phyloP scores from a whole-genome alignment of 2,113 vertebrate species.

The Protomyctophum bolini region DNA sequence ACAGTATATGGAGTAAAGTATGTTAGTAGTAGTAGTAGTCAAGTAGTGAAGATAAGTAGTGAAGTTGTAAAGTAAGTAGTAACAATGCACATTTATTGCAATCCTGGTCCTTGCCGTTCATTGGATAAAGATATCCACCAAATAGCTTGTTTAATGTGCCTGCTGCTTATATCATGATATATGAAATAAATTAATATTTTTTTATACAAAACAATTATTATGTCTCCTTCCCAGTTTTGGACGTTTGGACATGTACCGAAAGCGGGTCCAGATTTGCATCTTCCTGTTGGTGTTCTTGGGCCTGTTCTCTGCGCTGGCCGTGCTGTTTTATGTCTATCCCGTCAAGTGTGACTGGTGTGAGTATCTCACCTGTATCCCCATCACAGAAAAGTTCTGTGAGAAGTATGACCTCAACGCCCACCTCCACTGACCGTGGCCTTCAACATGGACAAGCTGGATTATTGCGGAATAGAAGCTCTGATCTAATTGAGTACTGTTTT shows the following conservation, averaged over 20 bases:
- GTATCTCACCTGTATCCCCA: slow-evolving; percentile 96
- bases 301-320: slow-evolving; percentile 88
- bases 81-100: too few relatives aligned
- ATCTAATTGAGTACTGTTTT: not conserved
- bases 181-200: not conserved
- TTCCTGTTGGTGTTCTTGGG: slow-evolving; percentile 89
- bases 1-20: too few relatives aligned
- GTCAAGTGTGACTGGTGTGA: slow-evolving; percentile 97
- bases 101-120: too few relatives aligned
- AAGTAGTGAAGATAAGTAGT: too few relatives aligned
- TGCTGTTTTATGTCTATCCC: slow-evolving; percentile 93
- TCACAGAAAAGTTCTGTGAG: slow-evolving; percentile 96
- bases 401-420: slow-evolving; percentile 96
- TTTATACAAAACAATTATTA: not conserved
- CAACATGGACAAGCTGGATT: not conserved
- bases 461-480: not conserved
- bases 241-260: slow-evolving; percentile 91
- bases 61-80: too few relatives aligned
- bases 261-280: slow-evolving; percentile 90
- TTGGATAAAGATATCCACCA: too few relatives aligned
- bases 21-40: too few relatives aligned
- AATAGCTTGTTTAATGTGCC: too few relatives aligned
- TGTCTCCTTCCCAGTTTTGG: slow-evolving; percentile 80
- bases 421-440: slow-evolving; percentile 83
- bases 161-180: too few relatives aligned